Conservation (phyloP, 1,140 invertebrate genomes). For the Teleogryllus occipitalis region DNA sequence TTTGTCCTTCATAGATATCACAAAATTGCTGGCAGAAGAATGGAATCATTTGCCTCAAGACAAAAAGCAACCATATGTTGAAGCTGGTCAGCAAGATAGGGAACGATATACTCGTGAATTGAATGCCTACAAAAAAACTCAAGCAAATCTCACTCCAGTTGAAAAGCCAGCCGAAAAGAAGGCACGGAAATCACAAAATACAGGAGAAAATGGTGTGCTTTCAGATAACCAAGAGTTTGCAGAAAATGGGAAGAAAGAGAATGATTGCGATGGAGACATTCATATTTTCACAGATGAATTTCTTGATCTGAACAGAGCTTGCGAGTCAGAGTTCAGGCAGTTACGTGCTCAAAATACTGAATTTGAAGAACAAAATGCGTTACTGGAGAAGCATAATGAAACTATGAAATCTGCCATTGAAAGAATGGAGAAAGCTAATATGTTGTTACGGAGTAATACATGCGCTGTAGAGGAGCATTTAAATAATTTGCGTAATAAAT, state of each 20-base stretch:
- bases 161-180: not conserved
- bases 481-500: not conserved
- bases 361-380: not conserved
- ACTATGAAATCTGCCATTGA: not conserved
- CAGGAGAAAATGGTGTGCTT: not conserved
- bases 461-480: not conserved
- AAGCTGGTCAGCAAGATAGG: not conserved
- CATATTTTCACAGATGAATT: not conserved
- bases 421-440: not conserved
- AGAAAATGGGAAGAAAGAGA: not conserved
- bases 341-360: not conserved
- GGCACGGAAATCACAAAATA: not conserved
- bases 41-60: conserved; percentile 1
- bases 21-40: not conserved
- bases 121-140: not conserved
- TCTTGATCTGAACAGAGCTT: not conserved
- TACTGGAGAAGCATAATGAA: not conserved
- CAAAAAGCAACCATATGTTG: not conserved
- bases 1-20: not conserved
- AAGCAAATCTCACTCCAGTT: not conserved
- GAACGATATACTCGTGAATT: not conserved
- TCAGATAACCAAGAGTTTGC: not conserved
- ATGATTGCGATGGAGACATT: not conserved
- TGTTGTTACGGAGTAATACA: not conserved
- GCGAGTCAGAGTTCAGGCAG: not conserved